Conservation (phyloP, 1,140 invertebrate genomes). For the Periplaneta americana region DNA sequence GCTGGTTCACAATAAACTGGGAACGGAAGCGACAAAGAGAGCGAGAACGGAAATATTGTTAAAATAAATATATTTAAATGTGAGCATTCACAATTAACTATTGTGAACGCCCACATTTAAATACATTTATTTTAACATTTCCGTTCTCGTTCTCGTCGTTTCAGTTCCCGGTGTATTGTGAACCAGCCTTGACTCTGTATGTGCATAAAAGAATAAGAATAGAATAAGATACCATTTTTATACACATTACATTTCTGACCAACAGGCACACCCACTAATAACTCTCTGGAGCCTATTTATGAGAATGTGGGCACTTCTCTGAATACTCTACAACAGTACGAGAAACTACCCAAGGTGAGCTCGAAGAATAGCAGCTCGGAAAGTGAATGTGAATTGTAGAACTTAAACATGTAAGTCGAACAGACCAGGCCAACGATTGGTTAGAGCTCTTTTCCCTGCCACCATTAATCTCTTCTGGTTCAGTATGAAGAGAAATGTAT, state of each 20-base stretch:
- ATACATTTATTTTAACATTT: too few species aligned
- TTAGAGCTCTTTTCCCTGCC: background rate
- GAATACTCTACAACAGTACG: background rate
- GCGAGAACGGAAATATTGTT: too few species aligned
- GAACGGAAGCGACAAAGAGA: too few species aligned
- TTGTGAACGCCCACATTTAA: too few species aligned
- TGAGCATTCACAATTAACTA: too few species aligned
- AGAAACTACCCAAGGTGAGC: slow-evolving; percentile 11
- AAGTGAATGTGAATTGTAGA: slow-evolving; percentile 2
- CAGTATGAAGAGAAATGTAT: background rate
- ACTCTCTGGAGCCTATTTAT: slow-evolving; percentile 11
- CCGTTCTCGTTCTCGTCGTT: too few species aligned
- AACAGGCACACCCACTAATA: background rate
- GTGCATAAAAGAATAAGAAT: too few species aligned
- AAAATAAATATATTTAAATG: too few species aligned
- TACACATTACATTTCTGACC: background rate
- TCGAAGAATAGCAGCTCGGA: background rate
- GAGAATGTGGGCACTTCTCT: background rate
- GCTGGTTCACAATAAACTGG: too few species aligned
- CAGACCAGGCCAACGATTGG: background rate
- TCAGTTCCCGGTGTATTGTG: too few species aligned
- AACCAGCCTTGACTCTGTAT: too few species aligned
- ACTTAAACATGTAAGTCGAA: background rate
- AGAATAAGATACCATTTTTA: too few species aligned
- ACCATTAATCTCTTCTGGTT: background rate